Evolutionary conservation across 2,797 vertebrate species (phyloP).

Genomic region (Trichosurus vulpecula): DNA sequence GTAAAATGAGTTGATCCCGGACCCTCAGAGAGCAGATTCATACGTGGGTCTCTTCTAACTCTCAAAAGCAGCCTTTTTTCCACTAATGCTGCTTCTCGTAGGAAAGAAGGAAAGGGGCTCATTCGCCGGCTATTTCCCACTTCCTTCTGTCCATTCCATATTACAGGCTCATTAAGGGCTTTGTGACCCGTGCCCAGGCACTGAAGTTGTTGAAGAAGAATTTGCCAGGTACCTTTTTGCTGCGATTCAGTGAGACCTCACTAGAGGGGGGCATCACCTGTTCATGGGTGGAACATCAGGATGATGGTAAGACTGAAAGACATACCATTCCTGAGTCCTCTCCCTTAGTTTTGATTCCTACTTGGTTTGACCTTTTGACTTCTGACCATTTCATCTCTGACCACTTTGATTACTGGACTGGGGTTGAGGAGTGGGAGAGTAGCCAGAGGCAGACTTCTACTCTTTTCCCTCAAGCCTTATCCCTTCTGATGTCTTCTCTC

Average conservation of each 20-base stretch:
- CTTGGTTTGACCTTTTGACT: neutral
- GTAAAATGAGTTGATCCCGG: neutral
- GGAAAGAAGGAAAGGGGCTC: neutral
- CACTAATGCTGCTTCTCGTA: neutral
- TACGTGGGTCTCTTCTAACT: neutral
- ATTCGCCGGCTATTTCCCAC: neutral
- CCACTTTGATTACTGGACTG: neutral
- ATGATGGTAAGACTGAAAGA: conserved; percentile 78
- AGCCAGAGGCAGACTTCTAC: neutral
- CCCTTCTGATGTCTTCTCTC: neutral
- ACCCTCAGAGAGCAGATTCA: neutral
- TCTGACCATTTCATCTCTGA: neutral
- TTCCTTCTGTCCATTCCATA: neutral
- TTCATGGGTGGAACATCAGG: conserved; percentile 93
- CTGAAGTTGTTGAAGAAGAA: conserved; percentile 89
- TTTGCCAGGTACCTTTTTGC: conserved; percentile 91
- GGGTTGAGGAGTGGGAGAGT: neutral
- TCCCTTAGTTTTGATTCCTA: neutral
- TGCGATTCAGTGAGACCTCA: conserved; percentile 94
- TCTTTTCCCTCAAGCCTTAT: neutral
- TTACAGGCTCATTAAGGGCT: conserved; percentile 93
- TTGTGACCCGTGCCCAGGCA: conserved; percentile 91
- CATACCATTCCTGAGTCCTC: accelerated
- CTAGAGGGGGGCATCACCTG: conserved; percentile 93
- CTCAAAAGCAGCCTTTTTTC: neutral